These are phyloP conservation scores for Sanderia malayensis DNA, from an alignment of 30 jellyfish, hydroid and myxozoan genomes.

Conservation along the genomic window DNA sequence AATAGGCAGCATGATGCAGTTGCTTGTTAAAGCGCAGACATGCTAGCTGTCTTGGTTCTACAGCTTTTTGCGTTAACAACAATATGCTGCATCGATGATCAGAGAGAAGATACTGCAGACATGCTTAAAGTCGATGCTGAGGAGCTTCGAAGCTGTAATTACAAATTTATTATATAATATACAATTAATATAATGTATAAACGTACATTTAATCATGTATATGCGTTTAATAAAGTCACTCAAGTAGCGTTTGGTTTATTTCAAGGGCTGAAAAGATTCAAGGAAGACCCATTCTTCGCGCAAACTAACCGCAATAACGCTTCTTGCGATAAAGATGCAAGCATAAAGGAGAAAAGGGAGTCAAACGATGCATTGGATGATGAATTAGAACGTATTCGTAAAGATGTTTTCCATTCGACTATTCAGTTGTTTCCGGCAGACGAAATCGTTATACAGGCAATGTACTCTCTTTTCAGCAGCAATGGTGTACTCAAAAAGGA, in stretches of 20 bases:
- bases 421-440: constrained; percentile 47
- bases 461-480: constrained; percentile 34
- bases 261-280: constrained; percentile 48
- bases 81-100: no score
- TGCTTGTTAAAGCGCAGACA: no score
- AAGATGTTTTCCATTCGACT: constrained; percentile 17
- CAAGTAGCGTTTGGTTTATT: neutral
- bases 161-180: no score
- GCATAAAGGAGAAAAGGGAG: neutral
- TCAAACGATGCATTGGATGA: constrained; percentile 4
- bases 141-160: no score
- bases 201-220: no score
- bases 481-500: constrained; percentile 42
- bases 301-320: neutral
- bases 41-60: no score
- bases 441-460: constrained; percentile 38
- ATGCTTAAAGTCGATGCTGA: no score
- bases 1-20: no score
- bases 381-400: neutral
- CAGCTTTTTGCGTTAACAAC: no score
- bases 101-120: no score
- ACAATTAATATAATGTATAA: no score
- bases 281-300: constrained; percentile 41
- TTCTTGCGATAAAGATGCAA: neutral
- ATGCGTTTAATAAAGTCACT: no score